Percentiles rank a stretch among this genome's conserved stretches.
These are phyloP conservation scores for Eupithecia tripunctaria DNA, from an alignment of 2,888 invertebrate species.

Conservation along the genomic window DNA sequence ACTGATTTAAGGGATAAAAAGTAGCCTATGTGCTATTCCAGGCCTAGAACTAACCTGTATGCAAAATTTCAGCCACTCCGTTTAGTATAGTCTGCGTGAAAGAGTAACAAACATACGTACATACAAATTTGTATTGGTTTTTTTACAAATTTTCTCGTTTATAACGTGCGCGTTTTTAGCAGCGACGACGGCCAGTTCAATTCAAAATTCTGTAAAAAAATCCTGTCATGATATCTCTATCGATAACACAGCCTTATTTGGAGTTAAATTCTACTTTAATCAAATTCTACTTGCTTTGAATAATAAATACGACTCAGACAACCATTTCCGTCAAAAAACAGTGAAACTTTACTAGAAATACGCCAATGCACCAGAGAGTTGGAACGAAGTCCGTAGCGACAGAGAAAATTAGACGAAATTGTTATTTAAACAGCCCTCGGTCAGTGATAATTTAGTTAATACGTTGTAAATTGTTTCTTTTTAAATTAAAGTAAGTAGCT, in stretches of 20 bases:
- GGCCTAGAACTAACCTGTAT: too few relatives aligned
- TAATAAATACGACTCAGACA: neutral
- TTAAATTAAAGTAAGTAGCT: slow-evolving; percentile 1
- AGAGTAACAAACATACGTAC: too few relatives aligned
- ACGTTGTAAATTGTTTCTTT: slow-evolving; percentile 24
- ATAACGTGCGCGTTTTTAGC: too few relatives aligned
- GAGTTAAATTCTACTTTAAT: too few relatives aligned
- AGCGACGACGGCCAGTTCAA: too few relatives aligned
- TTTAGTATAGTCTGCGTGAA: too few relatives aligned
- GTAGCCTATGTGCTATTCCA: too few relatives aligned
- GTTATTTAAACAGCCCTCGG: slow-evolving; percentile 29
- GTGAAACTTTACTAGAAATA: neutral
- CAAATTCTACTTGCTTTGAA: neutral
- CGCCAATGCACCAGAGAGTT: slow-evolving; percentile 1
- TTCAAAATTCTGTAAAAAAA: too few relatives aligned
- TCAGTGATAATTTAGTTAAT: slow-evolving; percentile 31
- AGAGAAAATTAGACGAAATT: slow-evolving; percentile 32
- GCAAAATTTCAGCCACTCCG: too few relatives aligned
- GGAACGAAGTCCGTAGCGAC: slow-evolving; percentile 19
- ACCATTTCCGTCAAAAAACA: neutral
- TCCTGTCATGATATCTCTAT: neutral
- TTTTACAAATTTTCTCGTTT: too few relatives aligned
- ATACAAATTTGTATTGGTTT: too few relatives aligned
- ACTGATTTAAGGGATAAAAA: too few relatives aligned
- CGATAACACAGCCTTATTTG: neutral